A percentile compares a stretch with the other conserved stretches of the same genome.
Conservation (phyloP, 2,888 invertebrate genomes). For the Drosophila cracens region DNA sequence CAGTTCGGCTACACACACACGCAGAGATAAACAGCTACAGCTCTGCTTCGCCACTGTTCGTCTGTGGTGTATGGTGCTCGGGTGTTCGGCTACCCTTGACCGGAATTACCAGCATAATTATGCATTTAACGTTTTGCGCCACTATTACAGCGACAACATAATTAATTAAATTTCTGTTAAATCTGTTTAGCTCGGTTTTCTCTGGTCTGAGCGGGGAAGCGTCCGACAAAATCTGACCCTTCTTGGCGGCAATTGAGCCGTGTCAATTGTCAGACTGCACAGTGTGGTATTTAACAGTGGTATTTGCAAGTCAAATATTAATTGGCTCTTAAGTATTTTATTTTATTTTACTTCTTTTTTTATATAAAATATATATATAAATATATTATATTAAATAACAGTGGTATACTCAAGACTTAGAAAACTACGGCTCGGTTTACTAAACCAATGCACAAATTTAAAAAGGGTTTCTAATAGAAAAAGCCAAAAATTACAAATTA, state of each 20-base stretch:
- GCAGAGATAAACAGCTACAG: not conserved
- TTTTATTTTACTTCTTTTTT: not conserved
- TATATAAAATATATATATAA: not conserved
- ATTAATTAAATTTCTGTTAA: slow-evolving; percentile 74
- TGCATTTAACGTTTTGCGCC: slow-evolving; percentile 67
- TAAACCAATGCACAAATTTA: not conserved
- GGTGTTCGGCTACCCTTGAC: slow-evolving; percentile 37
- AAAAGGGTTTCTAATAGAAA: not conserved
- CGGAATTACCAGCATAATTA: slow-evolving; percentile 77
- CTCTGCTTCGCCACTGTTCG: slow-evolving; percentile 9
- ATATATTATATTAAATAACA: not conserved
- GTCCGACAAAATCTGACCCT: not conserved
- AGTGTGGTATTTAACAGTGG: not conserved
- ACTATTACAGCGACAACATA: slow-evolving; percentile 72
- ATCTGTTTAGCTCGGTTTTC: slow-evolving; percentile 42
- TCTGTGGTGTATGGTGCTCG: slow-evolving; percentile 5
- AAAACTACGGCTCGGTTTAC: not conserved
- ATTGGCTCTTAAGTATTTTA: not conserved
- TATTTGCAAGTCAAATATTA: not conserved
- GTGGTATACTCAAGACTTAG: not conserved
- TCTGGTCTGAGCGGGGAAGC: not conserved
- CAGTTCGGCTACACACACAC: not conserved
- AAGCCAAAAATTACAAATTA: not conserved
- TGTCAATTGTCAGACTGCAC: not conserved
- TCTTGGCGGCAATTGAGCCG: not conserved